Evolutionary conservation across 2,113 vertebrate genomes (phyloP).

Genomic region (Turnix velox): DNA sequence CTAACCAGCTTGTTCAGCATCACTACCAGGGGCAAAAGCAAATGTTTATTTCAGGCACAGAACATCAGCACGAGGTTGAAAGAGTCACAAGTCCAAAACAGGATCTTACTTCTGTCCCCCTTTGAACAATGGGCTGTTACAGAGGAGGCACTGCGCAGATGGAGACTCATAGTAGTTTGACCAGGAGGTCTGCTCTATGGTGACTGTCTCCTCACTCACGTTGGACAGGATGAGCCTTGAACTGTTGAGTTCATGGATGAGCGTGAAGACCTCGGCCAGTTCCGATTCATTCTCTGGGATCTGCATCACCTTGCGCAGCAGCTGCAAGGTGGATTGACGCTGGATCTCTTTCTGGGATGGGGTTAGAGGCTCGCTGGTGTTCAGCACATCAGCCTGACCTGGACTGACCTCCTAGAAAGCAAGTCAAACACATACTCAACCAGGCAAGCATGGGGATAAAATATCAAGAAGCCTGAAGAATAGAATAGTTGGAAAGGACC

Average conservation of each 20-base stretch:
- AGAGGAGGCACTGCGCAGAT: slow-evolving; percentile 87
- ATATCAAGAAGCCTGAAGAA: background rate
- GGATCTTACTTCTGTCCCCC: slow-evolving; percentile 86
- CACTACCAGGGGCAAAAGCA: background rate
- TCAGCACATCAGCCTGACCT: slow-evolving; percentile 67
- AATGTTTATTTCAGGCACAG: background rate
- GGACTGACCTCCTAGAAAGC: slow-evolving; percentile 65
- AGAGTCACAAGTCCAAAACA: slow-evolving; percentile 25
- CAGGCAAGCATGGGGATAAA: background rate
- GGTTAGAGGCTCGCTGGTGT: slow-evolving; percentile 78
- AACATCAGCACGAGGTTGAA: background rate
- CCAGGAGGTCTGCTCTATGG: slow-evolving; percentile 88
- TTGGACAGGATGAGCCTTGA: slow-evolving; percentile 84
- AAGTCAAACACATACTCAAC: background rate
- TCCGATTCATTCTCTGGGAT: slow-evolving; percentile 91
- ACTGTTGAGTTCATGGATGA: slow-evolving; percentile 93
- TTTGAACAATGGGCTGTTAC: slow-evolving; percentile 88
- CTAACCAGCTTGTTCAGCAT: background rate
- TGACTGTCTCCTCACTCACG: slow-evolving; percentile 77
- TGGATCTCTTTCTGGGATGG: slow-evolving; percentile 84
- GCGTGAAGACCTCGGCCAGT: slow-evolving; percentile 83
- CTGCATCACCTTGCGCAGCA: slow-evolving; percentile 87
- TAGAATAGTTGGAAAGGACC: too few relatives aligned
- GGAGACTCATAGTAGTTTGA: slow-evolving; percentile 90
- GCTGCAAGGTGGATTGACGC: slow-evolving; percentile 86